A percentile compares a stretch with the other conserved stretches of the same genome.
Evolutionary conservation across 2,113 vertebrate genomes (phyloP).

Genomic region (Pseudopodoces humilis): DNA sequence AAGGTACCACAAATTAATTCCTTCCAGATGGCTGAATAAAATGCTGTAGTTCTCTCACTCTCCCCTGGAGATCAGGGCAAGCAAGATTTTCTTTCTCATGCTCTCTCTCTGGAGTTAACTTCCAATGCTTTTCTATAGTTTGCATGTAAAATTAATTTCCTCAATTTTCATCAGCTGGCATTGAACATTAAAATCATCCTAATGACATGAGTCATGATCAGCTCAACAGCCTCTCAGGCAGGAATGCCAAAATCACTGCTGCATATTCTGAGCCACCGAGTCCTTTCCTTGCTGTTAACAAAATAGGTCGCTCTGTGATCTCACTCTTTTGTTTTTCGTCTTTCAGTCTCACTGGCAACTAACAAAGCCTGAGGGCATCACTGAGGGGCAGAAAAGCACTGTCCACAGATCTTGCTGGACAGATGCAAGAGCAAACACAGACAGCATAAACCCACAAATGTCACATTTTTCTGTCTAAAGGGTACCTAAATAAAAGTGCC

Average conservation of each 20-base stretch:
- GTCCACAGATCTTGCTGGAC: not conserved
- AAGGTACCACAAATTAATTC: slow-evolving; percentile 51
- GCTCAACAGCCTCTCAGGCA: slow-evolving; percentile 4
- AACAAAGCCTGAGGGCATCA: not conserved
- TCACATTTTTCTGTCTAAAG: slow-evolving; percentile 6
- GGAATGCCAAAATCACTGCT: slow-evolving; percentile 21
- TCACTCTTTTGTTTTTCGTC: not conserved
- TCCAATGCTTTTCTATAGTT: not conserved
- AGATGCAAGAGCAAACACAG: slow-evolving; percentile 25
- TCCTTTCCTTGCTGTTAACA: not conserved
- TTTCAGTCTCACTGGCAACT: not conserved
- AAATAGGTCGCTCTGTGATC: not conserved
- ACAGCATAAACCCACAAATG: not conserved
- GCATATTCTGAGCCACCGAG: not conserved
- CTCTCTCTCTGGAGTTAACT: slow-evolving; percentile 38
- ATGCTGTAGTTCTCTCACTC: not conserved
- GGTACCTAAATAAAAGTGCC: slow-evolving; percentile 4
- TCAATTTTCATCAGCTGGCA: slow-evolving; percentile 39
- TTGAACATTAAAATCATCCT: slow-evolving; percentile 31
- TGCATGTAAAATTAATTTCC: slow-evolving; percentile 56
- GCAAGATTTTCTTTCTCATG: not conserved
- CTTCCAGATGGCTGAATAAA: slow-evolving; percentile 56
- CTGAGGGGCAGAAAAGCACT: not conserved
- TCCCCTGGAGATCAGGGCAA: slow-evolving; percentile 14
- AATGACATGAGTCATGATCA: slow-evolving; percentile 28